A percentile compares a stretch with the other conserved stretches of the same genome.
These are phyloP conservation scores for Orthonevra nobilis DNA, from an alignment of 2,888 invertebrate genomes.

Conservation along the genomic window DNA sequence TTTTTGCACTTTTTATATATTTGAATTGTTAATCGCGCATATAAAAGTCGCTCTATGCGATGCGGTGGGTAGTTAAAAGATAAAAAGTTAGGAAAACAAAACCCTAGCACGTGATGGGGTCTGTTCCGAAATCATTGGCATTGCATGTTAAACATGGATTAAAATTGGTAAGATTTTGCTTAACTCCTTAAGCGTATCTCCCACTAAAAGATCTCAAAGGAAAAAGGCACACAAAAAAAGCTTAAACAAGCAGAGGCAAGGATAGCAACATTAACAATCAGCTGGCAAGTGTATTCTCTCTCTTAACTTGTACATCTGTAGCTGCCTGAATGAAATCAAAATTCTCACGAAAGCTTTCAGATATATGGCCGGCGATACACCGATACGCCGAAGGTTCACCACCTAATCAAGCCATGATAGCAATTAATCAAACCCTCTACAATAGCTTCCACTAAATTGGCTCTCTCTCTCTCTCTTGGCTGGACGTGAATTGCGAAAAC, in stretches of 20 bases:
- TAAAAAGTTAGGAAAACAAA: no score
- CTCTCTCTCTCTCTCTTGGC: slow-evolving; percentile 7
- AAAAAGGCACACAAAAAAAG: slow-evolving; percentile 1
- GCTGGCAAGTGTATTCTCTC: background rate
- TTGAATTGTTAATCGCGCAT: no score
- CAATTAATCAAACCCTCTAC: slow-evolving; percentile 37
- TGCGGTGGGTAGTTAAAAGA: no score
- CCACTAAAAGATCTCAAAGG: no score
- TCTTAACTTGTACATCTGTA: slow-evolving; percentile 6
- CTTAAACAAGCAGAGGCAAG: slow-evolving; percentile 26
- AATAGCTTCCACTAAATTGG: slow-evolving; percentile 24
- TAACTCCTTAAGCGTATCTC: no score
- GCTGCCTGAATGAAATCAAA: slow-evolving; percentile 23
- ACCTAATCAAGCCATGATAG: slow-evolving; percentile 44
- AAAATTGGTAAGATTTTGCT: no score
- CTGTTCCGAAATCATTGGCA: no score
- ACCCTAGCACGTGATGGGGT: no score
- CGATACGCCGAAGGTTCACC: slow-evolving; percentile 52
- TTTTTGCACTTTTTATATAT: no score
- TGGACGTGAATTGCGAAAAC: slow-evolving; percentile 26
- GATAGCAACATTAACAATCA: slow-evolving; percentile 13
- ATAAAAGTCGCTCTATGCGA: no score
- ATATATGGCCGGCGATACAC: no score
- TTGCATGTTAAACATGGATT: no score
- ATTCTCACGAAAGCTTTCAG: slow-evolving; percentile 52